Base-by-base conservation (phyloP, 2,797 vertebrate genomes). In the Nyctibius grandis region DNA sequence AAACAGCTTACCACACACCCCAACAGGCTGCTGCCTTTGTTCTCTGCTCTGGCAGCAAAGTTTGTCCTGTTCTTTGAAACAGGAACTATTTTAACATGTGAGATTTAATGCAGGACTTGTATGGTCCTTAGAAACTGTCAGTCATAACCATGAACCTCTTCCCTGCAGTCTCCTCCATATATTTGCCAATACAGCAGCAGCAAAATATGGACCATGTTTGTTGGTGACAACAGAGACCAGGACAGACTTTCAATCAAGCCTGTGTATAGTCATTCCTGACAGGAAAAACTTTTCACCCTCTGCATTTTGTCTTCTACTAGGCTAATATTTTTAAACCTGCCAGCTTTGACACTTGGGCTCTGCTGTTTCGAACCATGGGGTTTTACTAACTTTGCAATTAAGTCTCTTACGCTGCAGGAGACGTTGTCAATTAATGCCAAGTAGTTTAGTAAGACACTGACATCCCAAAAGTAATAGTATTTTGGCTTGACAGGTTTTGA, bases 401-500 rank as follows among this genome's bases (percentile, higher is more conserved):
- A 95, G 84, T 70, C 85, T 95, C 83, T 96, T 72, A 87, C 12
- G 6, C 56, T 44, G 70, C 42, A 76, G 69, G n/a, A 96, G 85
- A 88, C 88, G 85, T 91, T 95, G 96, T 95, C 96, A 96, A 95
- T 97, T 97, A 96, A 96, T 91, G 91, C 80, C 80, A 95, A 96
- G 81, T 88, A 91, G 84, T 96, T 95, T 91, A 95, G 94, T 89
- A 94, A 95, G 96, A 95, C 70, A 97, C 40, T 95, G 96, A 95
- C 91, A 89, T 94, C 77, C 83, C 93, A 90, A 96, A 97, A 92
- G 96, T 93, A 88, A 89, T 68, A 95, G 94, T 96, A 83, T 96
- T 97, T 97, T 95, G 94, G 85, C 42, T 96, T 96, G 96, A 97
- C 96, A 96, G 74, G 96, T 97, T 97, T 97, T 97, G 96, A 97